These are phyloP conservation scores for Ischnura elegans DNA, from an alignment of 2,888 invertebrate genomes.

Conservation along the genomic window DNA sequence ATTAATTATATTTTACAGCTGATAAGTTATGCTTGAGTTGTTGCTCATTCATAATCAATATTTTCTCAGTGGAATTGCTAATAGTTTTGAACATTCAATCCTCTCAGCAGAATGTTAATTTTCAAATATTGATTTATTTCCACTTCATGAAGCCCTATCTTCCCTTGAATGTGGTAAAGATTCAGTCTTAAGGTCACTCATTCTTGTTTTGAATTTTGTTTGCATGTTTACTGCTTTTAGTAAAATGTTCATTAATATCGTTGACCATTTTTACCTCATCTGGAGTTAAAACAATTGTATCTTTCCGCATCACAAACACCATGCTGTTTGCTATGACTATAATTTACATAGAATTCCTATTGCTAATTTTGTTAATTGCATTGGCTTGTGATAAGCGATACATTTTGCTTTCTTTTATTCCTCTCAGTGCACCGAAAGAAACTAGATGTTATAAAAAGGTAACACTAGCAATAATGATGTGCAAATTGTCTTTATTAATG, in stretches of 20 bases:
- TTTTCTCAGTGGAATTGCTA: neutral
- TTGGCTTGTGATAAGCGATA: conserved; percentile 1
- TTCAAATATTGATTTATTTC: neutral
- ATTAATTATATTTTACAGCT: too few species aligned
- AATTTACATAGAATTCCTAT: neutral
- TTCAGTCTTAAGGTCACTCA: neutral
- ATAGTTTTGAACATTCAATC: neutral
- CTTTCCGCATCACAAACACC: neutral
- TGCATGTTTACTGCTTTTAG: neutral
- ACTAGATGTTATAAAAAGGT: neutral
- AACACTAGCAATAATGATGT: conserved; percentile 27
- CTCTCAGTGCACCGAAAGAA: neutral
- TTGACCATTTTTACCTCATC: neutral
- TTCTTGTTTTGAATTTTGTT: neutral
- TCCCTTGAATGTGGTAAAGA: neutral
- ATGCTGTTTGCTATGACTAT: neutral
- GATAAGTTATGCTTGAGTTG: too few species aligned
- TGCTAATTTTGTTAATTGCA: neutral
- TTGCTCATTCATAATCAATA: neutral
- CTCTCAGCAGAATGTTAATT: neutral
- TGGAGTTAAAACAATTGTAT: neutral
- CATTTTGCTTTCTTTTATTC: neutral
- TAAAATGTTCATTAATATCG: neutral
- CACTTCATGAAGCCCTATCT: neutral
- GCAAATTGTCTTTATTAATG: neutral